Conservation (phyloP, 2,888 invertebrate species). For the Chydorus sphaericus region DNA sequence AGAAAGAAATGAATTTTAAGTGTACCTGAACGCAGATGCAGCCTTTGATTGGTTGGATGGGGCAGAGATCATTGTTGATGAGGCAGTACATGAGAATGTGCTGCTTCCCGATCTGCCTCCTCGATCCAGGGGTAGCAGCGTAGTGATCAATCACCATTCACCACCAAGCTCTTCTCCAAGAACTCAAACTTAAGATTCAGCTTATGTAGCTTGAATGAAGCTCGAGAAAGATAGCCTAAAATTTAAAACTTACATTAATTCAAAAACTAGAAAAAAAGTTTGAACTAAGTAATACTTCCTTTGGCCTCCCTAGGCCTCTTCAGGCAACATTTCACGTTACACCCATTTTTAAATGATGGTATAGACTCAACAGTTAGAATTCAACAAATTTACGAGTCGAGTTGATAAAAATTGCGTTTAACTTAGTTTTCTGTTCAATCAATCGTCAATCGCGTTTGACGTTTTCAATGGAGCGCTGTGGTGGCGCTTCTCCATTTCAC, state of each 20-base stretch:
- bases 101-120: conserved; percentile 97
- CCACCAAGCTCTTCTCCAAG: conserved; percentile 86
- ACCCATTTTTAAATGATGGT: too few species aligned
- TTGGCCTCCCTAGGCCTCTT: conserved; percentile 99
- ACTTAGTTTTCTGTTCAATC: too few species aligned
- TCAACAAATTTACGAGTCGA: too few species aligned
- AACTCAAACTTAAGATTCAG: conserved; percentile 94
- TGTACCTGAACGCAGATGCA: conserved; percentile 75
- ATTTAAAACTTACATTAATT: too few species aligned
- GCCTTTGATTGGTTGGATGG: conserved; percentile 78
- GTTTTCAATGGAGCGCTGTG: too few species aligned
- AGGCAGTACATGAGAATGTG: conserved; percentile 94
- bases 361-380: too few species aligned
- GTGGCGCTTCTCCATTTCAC: too few species aligned
- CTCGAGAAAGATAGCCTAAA: conserved; percentile 85
- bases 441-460: too few species aligned
- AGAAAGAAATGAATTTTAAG: too few species aligned
- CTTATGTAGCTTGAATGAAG: conserved; percentile 96
- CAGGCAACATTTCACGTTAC: too few species aligned
- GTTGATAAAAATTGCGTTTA: too few species aligned
- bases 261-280: too few species aligned
- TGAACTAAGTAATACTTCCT: conserved; percentile 93
- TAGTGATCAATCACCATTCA: conserved; percentile 94
- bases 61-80: conserved; percentile 84
- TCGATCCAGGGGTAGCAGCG: conserved; percentile 99